Evolutionary conservation across 2,797 vertebrate species (phyloP).

Genomic region (Crenuchus spilurus): DNA sequence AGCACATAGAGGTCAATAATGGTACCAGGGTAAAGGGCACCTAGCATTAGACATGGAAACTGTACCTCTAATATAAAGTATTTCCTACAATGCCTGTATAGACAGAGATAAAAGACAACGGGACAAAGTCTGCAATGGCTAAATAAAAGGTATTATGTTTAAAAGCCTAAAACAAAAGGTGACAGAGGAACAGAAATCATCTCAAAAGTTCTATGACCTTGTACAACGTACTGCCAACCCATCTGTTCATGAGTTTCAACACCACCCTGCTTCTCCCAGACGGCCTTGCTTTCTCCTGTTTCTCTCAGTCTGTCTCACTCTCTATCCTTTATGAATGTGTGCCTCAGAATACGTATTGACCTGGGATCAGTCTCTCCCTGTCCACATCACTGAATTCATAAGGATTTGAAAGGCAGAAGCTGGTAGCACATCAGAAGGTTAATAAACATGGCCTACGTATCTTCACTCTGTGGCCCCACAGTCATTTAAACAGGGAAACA

Average conservation of each 20-base stretch:
- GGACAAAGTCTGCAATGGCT: slow-evolving; percentile 5
- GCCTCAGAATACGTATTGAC: neutral
- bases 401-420: slow-evolving; percentile 23
- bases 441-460: slow-evolving; percentile 36
- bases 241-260: slow-evolving; percentile 55
- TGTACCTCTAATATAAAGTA: neutral
- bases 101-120: neutral
- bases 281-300: slow-evolving; percentile 35
- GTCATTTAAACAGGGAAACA: slow-evolving; percentile 33
- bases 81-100: neutral
- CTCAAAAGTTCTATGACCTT: slow-evolving; percentile 55
- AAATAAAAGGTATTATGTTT: slow-evolving; percentile 12
- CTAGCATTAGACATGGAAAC: neutral
- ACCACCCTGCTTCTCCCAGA: slow-evolving; percentile 34
- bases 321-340: slow-evolving; percentile 23
- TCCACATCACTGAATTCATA: slow-evolving; percentile 19
- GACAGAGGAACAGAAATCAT: slow-evolving; percentile 37
- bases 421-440: slow-evolving; percentile 35
- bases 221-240: slow-evolving; percentile 49
- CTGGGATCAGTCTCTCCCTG: slow-evolving; percentile 19
- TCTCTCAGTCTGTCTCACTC: slow-evolving; percentile 29
- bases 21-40: neutral
- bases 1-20: neutral
- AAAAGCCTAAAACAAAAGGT: slow-evolving; percentile 36
- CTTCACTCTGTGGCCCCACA: slow-evolving; percentile 4